Evolutionary conservation across 2,888 invertebrate genomes (phyloP).

Genomic region (Melanostoma scalare): DNA sequence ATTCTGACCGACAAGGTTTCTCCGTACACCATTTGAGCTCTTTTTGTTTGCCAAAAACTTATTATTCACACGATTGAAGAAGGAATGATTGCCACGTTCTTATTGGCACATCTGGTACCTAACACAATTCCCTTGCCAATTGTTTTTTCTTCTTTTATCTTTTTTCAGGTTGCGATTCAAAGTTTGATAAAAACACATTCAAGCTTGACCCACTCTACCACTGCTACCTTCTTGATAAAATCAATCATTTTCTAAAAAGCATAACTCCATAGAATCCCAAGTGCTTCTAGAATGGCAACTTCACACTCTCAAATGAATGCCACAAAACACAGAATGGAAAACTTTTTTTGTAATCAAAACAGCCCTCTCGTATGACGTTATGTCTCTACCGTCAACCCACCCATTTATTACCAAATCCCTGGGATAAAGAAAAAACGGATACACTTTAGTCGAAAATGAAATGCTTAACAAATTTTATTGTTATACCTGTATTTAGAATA

Average conservation of each 20-base stretch:
- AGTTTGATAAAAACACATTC: too few relatives aligned
- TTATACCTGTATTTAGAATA: conserved; percentile 37
- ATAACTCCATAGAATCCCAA: conserved; percentile 34
- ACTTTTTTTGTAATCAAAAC: conserved; percentile 18
- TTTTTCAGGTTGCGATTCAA: too few relatives aligned
- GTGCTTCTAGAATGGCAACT: conserved; percentile 31
- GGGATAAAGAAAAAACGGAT: conserved; percentile 10
- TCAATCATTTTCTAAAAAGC: conserved; percentile 30
- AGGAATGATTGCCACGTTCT: too few relatives aligned
- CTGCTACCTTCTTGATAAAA: neutral
- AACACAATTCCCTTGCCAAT: too few relatives aligned
- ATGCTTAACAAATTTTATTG: conserved; percentile 59
- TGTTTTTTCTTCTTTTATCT: too few relatives aligned
- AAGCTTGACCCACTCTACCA: too few relatives aligned
- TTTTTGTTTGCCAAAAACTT: too few relatives aligned
- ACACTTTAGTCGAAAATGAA: conserved; percentile 44
- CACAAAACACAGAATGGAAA: conserved; percentile 8
- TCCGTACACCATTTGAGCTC: too few relatives aligned
- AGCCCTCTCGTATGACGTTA: conserved; percentile 15
- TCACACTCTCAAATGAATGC: conserved; percentile 51
- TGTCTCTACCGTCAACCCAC: conserved; percentile 6
- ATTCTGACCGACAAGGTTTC: too few relatives aligned
- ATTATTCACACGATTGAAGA: too few relatives aligned
- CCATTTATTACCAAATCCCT: conserved; percentile 37
- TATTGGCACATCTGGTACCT: too few relatives aligned